Evolutionary conservation across 2,888 invertebrate species (phyloP).

Genomic region (Eupithecia exiguata): DNA sequence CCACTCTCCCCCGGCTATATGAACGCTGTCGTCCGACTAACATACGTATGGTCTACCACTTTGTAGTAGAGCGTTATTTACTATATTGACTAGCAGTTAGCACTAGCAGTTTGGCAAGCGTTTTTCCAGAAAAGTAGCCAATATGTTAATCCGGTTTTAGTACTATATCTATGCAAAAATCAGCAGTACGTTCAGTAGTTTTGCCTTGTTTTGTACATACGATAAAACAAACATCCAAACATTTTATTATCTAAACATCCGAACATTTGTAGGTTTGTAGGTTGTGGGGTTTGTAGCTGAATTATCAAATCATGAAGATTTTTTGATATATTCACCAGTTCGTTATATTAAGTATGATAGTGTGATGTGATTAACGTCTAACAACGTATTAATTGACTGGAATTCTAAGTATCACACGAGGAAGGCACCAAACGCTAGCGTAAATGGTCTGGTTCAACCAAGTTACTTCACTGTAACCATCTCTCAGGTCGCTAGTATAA

Average conservation of each 20-base stretch:
- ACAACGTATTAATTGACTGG: neutral
- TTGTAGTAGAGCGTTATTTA: neutral
- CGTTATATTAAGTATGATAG: neutral
- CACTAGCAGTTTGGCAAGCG: too few relatives aligned
- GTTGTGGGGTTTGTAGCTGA: too few relatives aligned
- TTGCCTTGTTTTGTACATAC: neutral
- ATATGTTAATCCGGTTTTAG: too few relatives aligned
- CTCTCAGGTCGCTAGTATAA: constrained; percentile 8
- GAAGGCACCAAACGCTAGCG: neutral
- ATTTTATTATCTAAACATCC: neutral
- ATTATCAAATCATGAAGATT: too few relatives aligned
- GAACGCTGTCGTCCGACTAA: neutral
- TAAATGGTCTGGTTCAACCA: neutral
- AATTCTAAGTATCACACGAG: constrained; percentile 5
- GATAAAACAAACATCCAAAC: neutral
- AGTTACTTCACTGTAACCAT: constrained; percentile 19
- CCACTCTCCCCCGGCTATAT: neutral
- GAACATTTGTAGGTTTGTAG: too few relatives aligned
- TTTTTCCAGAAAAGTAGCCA: too few relatives aligned
- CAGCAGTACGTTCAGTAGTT: neutral
- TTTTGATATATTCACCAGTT: neutral
- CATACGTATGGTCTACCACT: too few relatives aligned
- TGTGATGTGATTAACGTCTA: neutral
- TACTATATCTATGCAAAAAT: neutral
- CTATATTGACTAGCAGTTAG: too few relatives aligned